Evolutionary conservation across 2,797 vertebrate genomes (phyloP), one percentile per base, ranked within the genome.

Genomic region (Eutrigla gurnardus): DNA sequence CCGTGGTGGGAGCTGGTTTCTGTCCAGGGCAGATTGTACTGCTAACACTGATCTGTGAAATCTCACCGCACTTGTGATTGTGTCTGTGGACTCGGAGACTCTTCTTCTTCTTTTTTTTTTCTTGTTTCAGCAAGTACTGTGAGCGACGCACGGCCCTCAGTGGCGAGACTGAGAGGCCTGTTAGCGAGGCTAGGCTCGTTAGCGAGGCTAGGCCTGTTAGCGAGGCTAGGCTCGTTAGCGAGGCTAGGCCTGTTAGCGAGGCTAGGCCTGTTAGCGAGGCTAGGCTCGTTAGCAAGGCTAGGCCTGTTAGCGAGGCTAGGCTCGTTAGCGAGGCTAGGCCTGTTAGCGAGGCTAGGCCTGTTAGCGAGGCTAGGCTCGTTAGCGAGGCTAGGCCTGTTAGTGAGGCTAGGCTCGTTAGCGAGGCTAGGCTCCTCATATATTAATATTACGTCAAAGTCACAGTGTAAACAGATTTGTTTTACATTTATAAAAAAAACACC

Each of bases 1-100:
- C 17, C 69, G 8, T 50, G 59, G 40, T n/a, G 75, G 74, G 37
- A 67, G 67, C 65, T 54, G 0, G 61, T 77, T 64, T 65, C 67
- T 82, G 65, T 81, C 45, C 7, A 0, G 63, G 70, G 68, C 86
- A 86, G 83, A 88, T 75, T 83, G 80, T 46, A 52, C 83, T 62
- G 87, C 77, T 36, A 43, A 49, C 10, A 61, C 67, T 65, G 47
- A 89, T 84, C 65, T 88, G 88, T 67, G 15, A 90, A 80, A 71
- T 87, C 85, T 89, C 89, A 62, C 76, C 1, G 55, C 80, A 88
- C 77, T 77, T 88, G 85, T 78, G 86, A 88, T 77, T 82, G 63
- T 83, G 73, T 86, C 57, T 81, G 71, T 57, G 47, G 74, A 64
- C 25, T 58, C 8, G 18, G 43, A 55, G 58, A 50, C 37, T 14